Evolutionary conservation across 2,797 vertebrate genomes (phyloP), one percentile per base, ranked within the genome.

Genomic region (Vireo griseus): DNA sequence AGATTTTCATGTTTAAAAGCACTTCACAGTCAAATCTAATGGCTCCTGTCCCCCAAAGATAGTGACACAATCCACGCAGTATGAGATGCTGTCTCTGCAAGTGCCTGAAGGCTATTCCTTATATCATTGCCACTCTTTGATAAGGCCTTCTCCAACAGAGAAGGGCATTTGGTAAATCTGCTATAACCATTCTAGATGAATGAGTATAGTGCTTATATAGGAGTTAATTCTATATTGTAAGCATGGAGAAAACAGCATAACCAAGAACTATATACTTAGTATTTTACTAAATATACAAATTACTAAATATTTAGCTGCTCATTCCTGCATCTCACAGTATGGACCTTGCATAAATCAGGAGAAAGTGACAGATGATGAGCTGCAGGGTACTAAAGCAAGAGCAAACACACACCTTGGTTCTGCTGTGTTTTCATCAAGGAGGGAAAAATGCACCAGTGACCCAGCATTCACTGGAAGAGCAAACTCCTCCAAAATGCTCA

Each of bases 371-470:
- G 58, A 33, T n/a, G 11, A 59, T 28, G 20, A 79, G 47, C 24
- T 91, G 35, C 24, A 76, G 55, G 10, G 3, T 16, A 26, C 7
- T 29, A 68, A 68, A 66, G 31, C 28, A 72, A n/a, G 33, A 69
- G 11, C 4, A 37, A 58, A 51, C 7, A 29, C 2, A 5, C 26
- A 40, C 7, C n/a, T 50, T 28, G 31, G 9, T 28, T 76, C 31
- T 59, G 33, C 15, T 21, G 2, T 9, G 5, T n/a, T 57, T 71
- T 57, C 13, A n/a, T 6, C 35, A 71, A 63, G 16, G 14, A 63
- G 11, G 8, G 5, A 22, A 76, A 63, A 61, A 29, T 1, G 2
- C 13, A 39, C 3, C 2, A 1, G 11, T 17, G 58, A 47, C 35
- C 48, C 72, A 57, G 40, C 14, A 16, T 3, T 61, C 11, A 28